Percentiles rank a stretch among this genome's conserved stretches.
Evolutionary conservation across 2,888 invertebrate species (phyloP).

Genomic region (Agonopterix arenella): DNA sequence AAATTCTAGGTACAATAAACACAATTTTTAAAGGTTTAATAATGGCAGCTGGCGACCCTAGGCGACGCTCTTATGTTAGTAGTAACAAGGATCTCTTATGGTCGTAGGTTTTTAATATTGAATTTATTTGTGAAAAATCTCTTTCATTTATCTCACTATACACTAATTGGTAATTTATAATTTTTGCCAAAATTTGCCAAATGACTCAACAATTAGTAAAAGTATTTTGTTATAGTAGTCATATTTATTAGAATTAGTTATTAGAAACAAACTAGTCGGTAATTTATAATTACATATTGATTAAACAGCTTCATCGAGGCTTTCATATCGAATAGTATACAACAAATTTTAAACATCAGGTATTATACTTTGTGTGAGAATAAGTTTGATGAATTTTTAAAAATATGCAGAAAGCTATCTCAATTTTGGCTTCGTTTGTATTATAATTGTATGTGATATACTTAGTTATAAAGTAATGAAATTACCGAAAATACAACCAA

Average conservation of each 20-base stretch:
- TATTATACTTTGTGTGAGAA: not conserved
- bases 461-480: slow-evolving; percentile 7
- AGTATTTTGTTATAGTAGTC: slow-evolving; percentile 36
- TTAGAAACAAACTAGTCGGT: slow-evolving; percentile 46
- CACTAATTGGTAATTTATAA: slow-evolving; percentile 36
- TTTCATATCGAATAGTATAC: slow-evolving; percentile 31
- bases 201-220: slow-evolving; percentile 49
- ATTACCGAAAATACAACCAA: slow-evolving; percentile 1
- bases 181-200: slow-evolving; percentile 73
- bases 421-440: slow-evolving; percentile 6
- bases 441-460: slow-evolving; percentile 7
- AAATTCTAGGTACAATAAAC: too few relatives aligned
- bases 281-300: slow-evolving; percentile 24
- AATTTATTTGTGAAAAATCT: not conserved
- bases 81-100: not conserved
- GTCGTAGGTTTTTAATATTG: not conserved
- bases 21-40: too few relatives aligned
- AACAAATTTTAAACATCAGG: not conserved
- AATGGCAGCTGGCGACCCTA: not conserved
- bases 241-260: slow-evolving; percentile 43
- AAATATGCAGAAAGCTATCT: not conserved
- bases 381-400: too few relatives aligned
- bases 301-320: slow-evolving; percentile 40
- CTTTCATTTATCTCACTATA: not conserved
- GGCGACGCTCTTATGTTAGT: not conserved